Base-by-base conservation (phyloP, 2,113 vertebrate genomes). In the Cheilinus undulatus region DNA sequence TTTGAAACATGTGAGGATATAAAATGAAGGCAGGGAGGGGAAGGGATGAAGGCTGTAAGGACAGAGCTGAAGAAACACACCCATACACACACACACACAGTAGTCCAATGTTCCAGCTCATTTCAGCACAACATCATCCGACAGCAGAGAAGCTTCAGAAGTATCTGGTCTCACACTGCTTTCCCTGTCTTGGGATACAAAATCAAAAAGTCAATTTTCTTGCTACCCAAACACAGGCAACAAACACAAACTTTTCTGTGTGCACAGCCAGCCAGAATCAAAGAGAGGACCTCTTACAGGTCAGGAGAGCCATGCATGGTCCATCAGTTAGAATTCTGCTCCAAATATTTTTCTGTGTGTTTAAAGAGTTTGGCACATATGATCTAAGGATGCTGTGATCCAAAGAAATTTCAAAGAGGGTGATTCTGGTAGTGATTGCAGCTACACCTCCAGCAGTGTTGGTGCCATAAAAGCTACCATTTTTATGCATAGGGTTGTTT, bases 91-190 rank as follows among this genome's bases (percentile, higher is more conserved):
- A 22, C 38, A 52, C 46, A 50, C 5, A 32, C 13, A 26, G 48
- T 43, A 65, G 61, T 67, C 71, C 59, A 64, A 58, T 70, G 75
- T 86, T 76, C 64, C 75, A 80, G 68, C 66, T 88, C 76, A 82
- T 88, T 88, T 88, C 78, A 76, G 70, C 71, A 71, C 64, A 73
- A 74, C 77, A 82, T 84, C 64, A 63, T 88, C 71, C 17, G 26
- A 85, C 77, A 76, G 69, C 78, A 70, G 46, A 84, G 74, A 51
- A 53, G 72, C 71, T 60, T 82, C 69, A 82, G 63, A 79, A 82
- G 72, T 69, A 54, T 73, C 48, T 69, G 12, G 51, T 49, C 71
- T 83, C 79, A 73, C 66, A 69, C 81, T 69, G 73, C 30, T 62
- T 76, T 76, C 59, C 71, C 70, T 73, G 73, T 57, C 49, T 65